Evolutionary conservation across 1,140 invertebrate genomes (phyloP).

Genomic region (Drosophila oshimai): DNA sequence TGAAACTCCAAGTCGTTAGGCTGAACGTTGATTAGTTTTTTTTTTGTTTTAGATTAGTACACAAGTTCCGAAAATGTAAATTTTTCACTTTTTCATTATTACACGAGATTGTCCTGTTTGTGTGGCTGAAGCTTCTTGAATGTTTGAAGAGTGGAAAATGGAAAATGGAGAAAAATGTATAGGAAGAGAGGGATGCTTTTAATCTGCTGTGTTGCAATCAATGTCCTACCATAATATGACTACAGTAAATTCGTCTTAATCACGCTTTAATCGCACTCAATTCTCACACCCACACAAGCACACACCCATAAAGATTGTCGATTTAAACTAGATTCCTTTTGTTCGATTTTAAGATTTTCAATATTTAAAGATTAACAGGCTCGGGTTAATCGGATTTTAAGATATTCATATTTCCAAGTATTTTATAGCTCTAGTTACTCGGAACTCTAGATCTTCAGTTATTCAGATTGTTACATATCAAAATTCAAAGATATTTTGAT

Average conservation of each 20-base stretch:
- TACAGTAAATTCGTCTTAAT: conserved; percentile 81
- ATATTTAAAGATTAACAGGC: conserved; percentile 1
- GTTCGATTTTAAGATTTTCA: conserved; percentile 8
- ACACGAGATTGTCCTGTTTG: conserved; percentile 73
- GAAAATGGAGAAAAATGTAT: not conserved
- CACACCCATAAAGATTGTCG: conserved; percentile 66
- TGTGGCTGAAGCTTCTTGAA: conserved; percentile 30
- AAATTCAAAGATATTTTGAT: too few species aligned
- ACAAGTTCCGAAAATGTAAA: conserved; percentile 47
- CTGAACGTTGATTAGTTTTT: conserved; percentile 47
- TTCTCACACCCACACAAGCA: conserved; percentile 19
- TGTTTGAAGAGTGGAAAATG: not conserved
- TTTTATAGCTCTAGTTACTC: not conserved
- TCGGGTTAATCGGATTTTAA: not conserved
- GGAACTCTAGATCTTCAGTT: not conserved
- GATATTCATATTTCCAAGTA: not conserved
- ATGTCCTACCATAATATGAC: conserved; percentile 48
- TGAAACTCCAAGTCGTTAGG: conserved; percentile 67
- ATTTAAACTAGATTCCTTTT: conserved; percentile 38
- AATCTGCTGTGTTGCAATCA: conserved; percentile 36
- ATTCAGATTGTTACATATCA: not conserved
- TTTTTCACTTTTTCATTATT: conserved; percentile 46
- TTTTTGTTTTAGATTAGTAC: conserved; percentile 39
- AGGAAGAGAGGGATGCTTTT: conserved; percentile 10
- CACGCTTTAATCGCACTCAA: conserved; percentile 61